Percentiles rank a stretch among this genome's conserved stretches.
These are phyloP conservation scores for Panurus biarmicus DNA, from an alignment of 2,113 vertebrate genomes.

Conservation along the genomic window DNA sequence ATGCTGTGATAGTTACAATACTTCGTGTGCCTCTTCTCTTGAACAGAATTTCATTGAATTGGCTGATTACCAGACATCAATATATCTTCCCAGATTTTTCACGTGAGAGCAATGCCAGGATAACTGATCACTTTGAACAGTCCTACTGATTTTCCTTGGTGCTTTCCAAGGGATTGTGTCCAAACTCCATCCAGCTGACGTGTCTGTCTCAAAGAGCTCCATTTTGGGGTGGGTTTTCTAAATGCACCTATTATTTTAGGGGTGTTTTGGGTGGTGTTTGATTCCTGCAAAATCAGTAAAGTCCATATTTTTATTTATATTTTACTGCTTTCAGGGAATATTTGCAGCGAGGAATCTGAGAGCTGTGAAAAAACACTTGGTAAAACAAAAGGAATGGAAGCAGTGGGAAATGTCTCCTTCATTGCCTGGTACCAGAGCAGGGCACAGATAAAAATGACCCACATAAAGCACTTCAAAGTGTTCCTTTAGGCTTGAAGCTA, in stretches of 20 bases:
- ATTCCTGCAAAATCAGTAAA: neutral
- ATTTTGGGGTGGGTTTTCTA: neutral
- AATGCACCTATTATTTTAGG: neutral
- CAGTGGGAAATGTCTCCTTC: neutral
- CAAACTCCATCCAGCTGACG: neutral
- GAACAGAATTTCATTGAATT: neutral
- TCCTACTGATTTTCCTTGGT: neutral
- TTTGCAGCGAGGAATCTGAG: neutral
- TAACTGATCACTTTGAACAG: neutral
- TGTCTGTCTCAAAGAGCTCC: neutral
- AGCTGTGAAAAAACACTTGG: neutral
- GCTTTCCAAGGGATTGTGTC: neutral
- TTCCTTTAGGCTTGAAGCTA: neutral
- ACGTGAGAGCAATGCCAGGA: neutral
- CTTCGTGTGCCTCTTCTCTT: neutral
- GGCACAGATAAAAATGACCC: neutral
- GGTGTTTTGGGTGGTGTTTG: neutral
- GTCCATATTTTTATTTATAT: neutral
- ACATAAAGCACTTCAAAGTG: neutral
- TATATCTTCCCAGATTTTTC: neutral
- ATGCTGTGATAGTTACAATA: neutral
- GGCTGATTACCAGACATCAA: neutral
- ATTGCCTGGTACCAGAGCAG: neutral
- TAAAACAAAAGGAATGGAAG: neutral
- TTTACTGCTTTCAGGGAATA: neutral